These are phyloP conservation scores for Falco peregrinus DNA, from an alignment of 2,797 vertebrate species.

Conservation along the genomic window DNA sequence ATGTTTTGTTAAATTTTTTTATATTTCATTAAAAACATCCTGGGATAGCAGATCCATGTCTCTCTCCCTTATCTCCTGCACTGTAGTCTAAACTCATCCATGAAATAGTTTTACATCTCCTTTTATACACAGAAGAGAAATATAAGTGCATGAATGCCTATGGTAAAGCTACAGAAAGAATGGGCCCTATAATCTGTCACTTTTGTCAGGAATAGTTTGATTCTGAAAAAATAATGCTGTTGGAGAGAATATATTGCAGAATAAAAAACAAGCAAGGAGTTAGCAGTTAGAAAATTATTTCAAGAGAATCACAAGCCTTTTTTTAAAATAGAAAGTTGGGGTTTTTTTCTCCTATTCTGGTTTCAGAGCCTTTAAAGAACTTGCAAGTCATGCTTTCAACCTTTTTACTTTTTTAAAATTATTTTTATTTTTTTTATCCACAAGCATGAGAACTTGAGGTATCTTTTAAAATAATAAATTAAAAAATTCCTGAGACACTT, in stretches of 20 bases:
- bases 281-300: neutral
- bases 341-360: neutral
- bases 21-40: neutral
- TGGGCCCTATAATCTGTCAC: neutral
- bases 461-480: conserved; percentile 6
- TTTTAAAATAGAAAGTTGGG: neutral
- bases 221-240: neutral
- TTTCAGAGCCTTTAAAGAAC: neutral
- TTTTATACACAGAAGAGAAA: neutral
- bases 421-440: neutral
- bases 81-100: neutral
- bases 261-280: neutral
- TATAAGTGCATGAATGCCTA: neutral
- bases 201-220: neutral
- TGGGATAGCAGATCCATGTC: neutral
- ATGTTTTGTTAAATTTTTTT: neutral
- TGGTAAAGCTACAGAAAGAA: neutral
- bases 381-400: neutral
- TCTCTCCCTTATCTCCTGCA: neutral
- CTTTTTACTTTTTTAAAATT: neutral
- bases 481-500: neutral
- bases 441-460: conserved; percentile 16
- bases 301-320: neutral
- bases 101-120: neutral
- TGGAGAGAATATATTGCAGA: neutral